A percentile compares a stretch with the other conserved stretches of the same genome.
Evolutionary conservation across 1,140 invertebrate species (phyloP).

Genomic region (Lasaia peninsularis): DNA sequence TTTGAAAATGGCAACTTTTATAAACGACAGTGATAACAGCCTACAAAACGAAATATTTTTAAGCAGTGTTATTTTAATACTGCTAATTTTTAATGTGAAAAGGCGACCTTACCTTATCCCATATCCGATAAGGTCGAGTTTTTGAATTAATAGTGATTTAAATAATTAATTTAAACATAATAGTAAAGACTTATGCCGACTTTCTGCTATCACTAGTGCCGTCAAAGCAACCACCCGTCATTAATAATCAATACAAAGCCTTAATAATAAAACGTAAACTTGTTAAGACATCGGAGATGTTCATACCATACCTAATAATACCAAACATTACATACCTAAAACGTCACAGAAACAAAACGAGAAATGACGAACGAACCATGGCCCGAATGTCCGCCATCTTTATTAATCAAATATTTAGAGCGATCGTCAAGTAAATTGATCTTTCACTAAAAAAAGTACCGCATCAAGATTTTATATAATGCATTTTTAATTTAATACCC

Average conservation of each 20-base stretch:
- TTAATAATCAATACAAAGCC: background rate
- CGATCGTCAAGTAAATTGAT: background rate
- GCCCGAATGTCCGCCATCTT: constrained; percentile 17
- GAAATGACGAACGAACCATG: constrained; percentile 4
- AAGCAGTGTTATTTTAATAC: too few species aligned
- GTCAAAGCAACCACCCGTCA: too few species aligned
- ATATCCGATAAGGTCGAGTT: too few species aligned
- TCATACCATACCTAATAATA: constrained; percentile 12
- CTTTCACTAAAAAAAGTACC: background rate
- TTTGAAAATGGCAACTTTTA: too few species aligned
- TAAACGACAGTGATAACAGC: too few species aligned
- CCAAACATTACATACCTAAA: constrained; percentile 27
- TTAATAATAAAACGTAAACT: background rate
- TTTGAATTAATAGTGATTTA: too few species aligned
- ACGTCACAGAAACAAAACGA: constrained; percentile 34
- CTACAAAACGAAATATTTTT: too few species aligned
- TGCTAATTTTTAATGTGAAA: too few species aligned
- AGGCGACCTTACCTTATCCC: too few species aligned
- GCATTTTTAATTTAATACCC: background rate
- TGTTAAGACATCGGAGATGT: constrained; percentile 2
- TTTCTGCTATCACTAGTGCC: background rate
- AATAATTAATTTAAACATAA: too few species aligned
- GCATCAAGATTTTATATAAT: background rate
- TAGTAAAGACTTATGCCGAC: too few species aligned
- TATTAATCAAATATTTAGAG: background rate